These are phyloP conservation scores for Siphonodentalium dalli DNA, from an alignment of 2,888 invertebrate species.

Conservation along the genomic window DNA sequence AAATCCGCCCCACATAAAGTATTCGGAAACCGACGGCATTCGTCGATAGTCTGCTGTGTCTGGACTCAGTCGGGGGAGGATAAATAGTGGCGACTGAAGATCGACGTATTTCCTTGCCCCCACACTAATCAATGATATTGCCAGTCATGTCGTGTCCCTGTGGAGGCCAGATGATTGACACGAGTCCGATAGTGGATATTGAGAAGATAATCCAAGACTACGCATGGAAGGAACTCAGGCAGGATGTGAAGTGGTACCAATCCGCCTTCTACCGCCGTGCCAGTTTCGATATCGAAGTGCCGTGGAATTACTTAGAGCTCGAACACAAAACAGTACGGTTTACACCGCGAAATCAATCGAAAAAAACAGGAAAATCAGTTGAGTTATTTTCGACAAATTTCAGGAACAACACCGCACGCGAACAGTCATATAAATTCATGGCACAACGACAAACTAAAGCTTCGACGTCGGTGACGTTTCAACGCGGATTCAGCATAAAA, in stretches of 20 bases:
- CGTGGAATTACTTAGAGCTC: constrained; percentile 48
- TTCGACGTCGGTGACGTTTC: constrained; percentile 38
- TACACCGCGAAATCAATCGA: constrained; percentile 33
- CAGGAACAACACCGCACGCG: constrained; percentile 43
- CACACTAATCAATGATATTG: too few relatives aligned
- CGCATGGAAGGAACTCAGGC: constrained; percentile 45
- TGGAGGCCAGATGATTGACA: constrained; percentile 32
- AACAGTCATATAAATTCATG: constrained; percentile 45
- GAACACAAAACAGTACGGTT: constrained; percentile 41
- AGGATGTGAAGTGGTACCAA: constrained; percentile 39
- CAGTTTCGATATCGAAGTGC: constrained; percentile 41
- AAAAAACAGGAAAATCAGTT: constrained; percentile 38
- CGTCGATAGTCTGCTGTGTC: too few relatives aligned
- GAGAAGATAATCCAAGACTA: constrained; percentile 42
- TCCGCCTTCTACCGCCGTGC: constrained; percentile 33
- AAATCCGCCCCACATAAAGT: too few relatives aligned
- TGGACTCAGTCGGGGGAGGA: too few relatives aligned
- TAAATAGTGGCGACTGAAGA: too few relatives aligned
- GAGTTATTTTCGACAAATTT: constrained; percentile 45
- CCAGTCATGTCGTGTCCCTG: constrained; percentile 38
- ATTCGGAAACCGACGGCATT: too few relatives aligned
- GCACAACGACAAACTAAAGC: constrained; percentile 46
- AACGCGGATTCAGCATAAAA: constrained; percentile 39
- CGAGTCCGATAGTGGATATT: constrained; percentile 40
- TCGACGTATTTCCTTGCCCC: too few relatives aligned